phyloP scores from a whole-genome alignment of 2,797 vertebrate genomes.

The Gymnodraco acuticeps region DNA sequence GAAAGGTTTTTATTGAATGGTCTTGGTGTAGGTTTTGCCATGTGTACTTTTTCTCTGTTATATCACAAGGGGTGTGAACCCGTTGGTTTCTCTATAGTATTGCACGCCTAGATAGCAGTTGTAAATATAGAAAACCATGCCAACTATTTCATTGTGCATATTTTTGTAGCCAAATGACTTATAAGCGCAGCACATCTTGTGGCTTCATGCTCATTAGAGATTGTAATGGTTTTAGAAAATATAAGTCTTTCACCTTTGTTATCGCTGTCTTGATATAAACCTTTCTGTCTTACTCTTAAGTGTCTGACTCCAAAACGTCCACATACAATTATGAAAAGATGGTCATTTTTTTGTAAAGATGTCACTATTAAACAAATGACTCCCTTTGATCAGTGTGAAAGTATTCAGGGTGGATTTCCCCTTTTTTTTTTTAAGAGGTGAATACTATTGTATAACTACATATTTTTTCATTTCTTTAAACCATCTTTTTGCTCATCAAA shows the following conservation, averaged over 20 bases:
- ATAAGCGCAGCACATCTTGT: neutral
- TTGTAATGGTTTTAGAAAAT: constrained; percentile 3
- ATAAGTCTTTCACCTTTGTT: neutral
- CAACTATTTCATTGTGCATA: neutral
- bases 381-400: constrained; percentile 41
- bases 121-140: constrained; percentile 28
- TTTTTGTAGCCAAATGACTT: constrained; percentile 26
- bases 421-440: constrained; percentile 32
- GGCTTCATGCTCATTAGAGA: neutral
- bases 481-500: constrained; percentile 50
- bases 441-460: constrained; percentile 49
- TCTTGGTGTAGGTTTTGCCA: constrained; percentile 4
- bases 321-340: constrained; percentile 4
- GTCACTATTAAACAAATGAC: neutral
- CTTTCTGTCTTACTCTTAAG: neutral
- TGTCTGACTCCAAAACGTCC: constrained; percentile 2
- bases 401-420: constrained; percentile 62
- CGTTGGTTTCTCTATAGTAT: neutral
- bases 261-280: neutral
- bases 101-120: constrained; percentile 1
- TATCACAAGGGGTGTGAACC: neutral
- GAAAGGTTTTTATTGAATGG: neutral
- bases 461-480: constrained; percentile 23
- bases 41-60: neutral
- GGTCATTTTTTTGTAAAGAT: neutral